phyloP scores from a whole-genome alignment of 53 echinoderm and acorn worm genomes.

The Astropecten irregularis region DNA sequence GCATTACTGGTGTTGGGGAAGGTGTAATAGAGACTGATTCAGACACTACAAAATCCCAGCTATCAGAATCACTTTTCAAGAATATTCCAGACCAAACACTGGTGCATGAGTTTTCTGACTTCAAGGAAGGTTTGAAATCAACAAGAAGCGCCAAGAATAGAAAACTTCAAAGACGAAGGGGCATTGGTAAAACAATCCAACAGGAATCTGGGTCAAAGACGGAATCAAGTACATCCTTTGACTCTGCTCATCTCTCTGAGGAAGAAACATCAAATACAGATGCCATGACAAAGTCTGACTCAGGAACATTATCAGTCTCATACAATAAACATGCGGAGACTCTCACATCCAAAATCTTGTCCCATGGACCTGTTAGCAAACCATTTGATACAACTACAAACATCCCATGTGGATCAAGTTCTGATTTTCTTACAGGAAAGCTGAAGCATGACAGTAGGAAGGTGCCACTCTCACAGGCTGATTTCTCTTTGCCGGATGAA shows the following conservation, averaged over 20 bases:
- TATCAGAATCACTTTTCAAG: conserved; percentile 30
- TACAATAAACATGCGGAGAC: too few species aligned
- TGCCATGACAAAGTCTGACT: too few species aligned
- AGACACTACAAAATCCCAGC: conserved; percentile 9
- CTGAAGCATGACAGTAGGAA: neutral
- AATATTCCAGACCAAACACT: neutral
- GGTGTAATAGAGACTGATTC: neutral
- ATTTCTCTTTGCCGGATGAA: conserved; percentile 58
- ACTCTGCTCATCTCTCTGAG: neutral
- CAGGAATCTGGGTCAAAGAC: too few species aligned
- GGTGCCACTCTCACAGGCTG: neutral
- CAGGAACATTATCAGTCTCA: too few species aligned
- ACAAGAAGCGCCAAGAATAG: neutral
- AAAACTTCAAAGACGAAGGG: neutral
- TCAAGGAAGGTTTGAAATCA: neutral
- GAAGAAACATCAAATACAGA: neutral
- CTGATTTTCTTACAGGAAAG: neutral
- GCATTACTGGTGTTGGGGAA: neutral
- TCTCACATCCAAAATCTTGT: too few species aligned
- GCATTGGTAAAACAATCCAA: too few species aligned
- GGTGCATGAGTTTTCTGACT: neutral
- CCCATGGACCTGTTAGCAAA: too few species aligned
- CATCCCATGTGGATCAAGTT: neutral
- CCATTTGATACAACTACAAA: too few species aligned
- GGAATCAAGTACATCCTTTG: neutral